These are phyloP conservation scores for Cyanoderma ruficeps DNA, from an alignment of 2,113 vertebrate species.

Conservation along the genomic window DNA sequence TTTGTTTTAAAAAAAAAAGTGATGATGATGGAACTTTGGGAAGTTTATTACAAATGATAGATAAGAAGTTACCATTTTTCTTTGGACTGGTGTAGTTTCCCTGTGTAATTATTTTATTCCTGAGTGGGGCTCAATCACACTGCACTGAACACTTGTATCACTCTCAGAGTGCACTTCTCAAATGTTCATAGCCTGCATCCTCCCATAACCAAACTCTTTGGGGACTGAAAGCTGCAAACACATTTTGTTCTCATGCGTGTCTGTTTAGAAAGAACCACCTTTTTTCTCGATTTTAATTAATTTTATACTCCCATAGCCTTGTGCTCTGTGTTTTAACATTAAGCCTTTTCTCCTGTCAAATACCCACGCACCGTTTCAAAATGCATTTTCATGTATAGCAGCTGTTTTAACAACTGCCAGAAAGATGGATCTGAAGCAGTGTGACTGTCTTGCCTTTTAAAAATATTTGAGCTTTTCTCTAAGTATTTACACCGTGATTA, in stretches of 20 bases:
- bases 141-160: background rate
- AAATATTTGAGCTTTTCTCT: background rate
- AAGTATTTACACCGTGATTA: background rate
- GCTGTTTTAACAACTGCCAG: conserved; percentile 21
- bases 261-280: background rate
- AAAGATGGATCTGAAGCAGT: background rate
- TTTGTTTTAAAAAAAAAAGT: background rate
- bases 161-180: background rate
- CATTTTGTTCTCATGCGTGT: background rate
- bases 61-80: background rate
- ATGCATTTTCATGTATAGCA: conserved; percentile 40
- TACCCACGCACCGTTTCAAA: background rate
- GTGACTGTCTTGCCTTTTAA: background rate
- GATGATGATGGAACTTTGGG: background rate
- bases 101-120: background rate
- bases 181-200: background rate
- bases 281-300: background rate
- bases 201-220: background rate
- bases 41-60: background rate
- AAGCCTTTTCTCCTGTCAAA: conserved; percentile 10
- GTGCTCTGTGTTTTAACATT: background rate
- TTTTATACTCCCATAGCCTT: background rate
- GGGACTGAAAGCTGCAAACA: background rate
- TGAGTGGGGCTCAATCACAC: background rate
- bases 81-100: background rate